Evolutionary conservation across 2,888 invertebrate species (phyloP).

Genomic region (Tinea trinotella): DNA sequence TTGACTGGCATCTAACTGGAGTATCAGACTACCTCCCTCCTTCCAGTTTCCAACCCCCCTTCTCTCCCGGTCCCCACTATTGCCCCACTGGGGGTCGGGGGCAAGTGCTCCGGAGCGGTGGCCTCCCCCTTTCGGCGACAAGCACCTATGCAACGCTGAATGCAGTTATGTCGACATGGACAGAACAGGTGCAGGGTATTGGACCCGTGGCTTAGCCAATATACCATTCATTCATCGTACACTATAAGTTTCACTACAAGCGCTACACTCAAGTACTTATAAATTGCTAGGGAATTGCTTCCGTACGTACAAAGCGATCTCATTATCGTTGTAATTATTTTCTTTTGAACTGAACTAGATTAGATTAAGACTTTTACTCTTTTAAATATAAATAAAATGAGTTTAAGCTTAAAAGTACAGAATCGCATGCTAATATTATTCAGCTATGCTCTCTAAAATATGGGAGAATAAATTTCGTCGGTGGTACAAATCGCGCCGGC

Average conservation of each 20-base stretch:
- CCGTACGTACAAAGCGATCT: not conserved
- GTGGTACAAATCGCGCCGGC: slow-evolving; percentile 6
- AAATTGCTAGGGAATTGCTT: not conserved
- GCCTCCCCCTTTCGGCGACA: slow-evolving; percentile 19
- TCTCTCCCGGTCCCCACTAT: slow-evolving; percentile 19
- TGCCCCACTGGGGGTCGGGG: slow-evolving; percentile 19
- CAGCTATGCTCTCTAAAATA: slow-evolving; percentile 1
- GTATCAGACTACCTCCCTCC: slow-evolving; percentile 19
- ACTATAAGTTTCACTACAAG: not conserved
- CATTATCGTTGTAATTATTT: not conserved
- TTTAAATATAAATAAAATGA: not conserved
- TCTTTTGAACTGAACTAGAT: not conserved
- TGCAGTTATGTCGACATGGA: slow-evolving; percentile 21
- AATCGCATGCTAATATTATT: not conserved
- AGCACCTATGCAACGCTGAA: slow-evolving; percentile 21
- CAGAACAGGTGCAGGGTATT: slow-evolving; percentile 21
- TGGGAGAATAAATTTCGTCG: slow-evolving; percentile 18
- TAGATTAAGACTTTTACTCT: not conserved
- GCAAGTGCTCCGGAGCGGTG: slow-evolving; percentile 19
- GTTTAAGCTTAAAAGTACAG: not conserved
- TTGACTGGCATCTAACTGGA: slow-evolving; percentile 22
- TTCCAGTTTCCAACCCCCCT: not conserved
- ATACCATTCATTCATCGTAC: slow-evolving; percentile 5
- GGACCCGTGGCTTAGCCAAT: slow-evolving; percentile 20
- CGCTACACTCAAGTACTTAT: not conserved